These are phyloP conservation scores for Asteroscopus sphinx DNA, from an alignment of 2,888 invertebrate genomes.

Conservation along the genomic window DNA sequence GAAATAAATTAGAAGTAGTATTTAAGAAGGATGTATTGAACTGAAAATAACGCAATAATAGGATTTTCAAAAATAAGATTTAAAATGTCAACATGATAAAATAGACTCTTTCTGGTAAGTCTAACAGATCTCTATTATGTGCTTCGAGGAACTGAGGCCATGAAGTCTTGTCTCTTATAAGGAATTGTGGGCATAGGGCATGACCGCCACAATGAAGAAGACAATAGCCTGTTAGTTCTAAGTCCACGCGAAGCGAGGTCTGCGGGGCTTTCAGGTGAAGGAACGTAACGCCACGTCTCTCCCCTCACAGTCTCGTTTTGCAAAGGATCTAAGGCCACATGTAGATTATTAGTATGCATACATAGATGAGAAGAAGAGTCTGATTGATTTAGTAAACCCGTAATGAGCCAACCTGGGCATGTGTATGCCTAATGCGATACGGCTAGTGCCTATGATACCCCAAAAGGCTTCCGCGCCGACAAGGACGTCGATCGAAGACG, in stretches of 20 bases:
- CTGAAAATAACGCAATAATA: conserved; percentile 1
- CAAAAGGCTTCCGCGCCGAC: conserved; percentile 13
- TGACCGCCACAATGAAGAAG: no score
- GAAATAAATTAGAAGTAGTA: conserved; percentile 17
- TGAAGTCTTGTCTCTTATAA: background rate
- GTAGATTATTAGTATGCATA: conserved; percentile 3
- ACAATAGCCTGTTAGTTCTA: no score
- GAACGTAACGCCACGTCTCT: no score
- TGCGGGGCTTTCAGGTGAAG: no score
- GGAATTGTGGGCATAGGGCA: conserved; percentile 16
- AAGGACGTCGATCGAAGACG: conserved; percentile 9
- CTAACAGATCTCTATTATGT: background rate
- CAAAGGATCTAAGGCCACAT: no score
- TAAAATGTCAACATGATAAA: conserved; percentile 5
- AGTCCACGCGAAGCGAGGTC: no score
- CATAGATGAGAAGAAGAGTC: conserved; percentile 3
- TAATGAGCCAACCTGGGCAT: conserved; percentile 5
- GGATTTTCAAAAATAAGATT: background rate
- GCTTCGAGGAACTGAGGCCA: conserved; percentile 12
- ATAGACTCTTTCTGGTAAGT: conserved; percentile 6
- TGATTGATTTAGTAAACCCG: background rate
- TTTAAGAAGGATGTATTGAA: conserved; percentile 2
- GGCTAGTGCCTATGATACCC: conserved; percentile 2
- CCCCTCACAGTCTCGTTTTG: no score
- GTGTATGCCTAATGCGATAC: background rate